Base-by-base conservation (phyloP, 2,888 invertebrate genomes). In the Reticulitermes lucifugus region DNA sequence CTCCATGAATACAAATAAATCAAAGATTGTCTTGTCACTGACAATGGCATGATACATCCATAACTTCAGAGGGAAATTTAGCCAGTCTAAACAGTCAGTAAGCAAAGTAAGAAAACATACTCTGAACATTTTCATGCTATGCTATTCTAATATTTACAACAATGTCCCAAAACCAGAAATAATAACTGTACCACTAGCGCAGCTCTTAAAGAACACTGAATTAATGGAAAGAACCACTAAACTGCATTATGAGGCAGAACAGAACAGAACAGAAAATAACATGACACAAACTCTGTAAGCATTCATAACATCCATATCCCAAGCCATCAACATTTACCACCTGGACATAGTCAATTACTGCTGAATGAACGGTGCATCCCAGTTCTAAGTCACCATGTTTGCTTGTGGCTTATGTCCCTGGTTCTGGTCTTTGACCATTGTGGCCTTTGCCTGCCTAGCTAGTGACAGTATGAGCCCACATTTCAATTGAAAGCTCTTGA, bases 101-200 rank as follows among this genome's bases (percentile, higher is more conserved):
- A 65, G 25, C 25, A 25, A 65, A 25, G 25, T 65, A 65, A 46
- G 12, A 25, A 65, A 65, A 65, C 65, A 9, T 25, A 25, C 25
- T 65, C 6, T 7, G 12, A 65, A n/a, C 35, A 65, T 25, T n/a
- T 65, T 25, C 65, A 65, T 65, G 65, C 65, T 65, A 12, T n/a
- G 14, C 65, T 65, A 60, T 65, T 65, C 65, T 65, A 65, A 25
- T n/a, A 65, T 65, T 65, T 65, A 65, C 65, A 65, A 25, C n/a
- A 25, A 65, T 6, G 7, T 25, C 65, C 65, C 65, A 65, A 65
- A 65, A 65, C 65, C 65, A 65, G 55, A 55, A 14, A 55, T 10
- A 65, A 65, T 65, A n/a, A 25, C n/a, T 65, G 46, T 46, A 46
- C 12, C 46, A 65, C 65, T 25, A 65, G 65, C n/a, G n/a, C 2